phyloP scores from a whole-genome alignment of 2,888 invertebrate species.

The Carcina quercana region DNA sequence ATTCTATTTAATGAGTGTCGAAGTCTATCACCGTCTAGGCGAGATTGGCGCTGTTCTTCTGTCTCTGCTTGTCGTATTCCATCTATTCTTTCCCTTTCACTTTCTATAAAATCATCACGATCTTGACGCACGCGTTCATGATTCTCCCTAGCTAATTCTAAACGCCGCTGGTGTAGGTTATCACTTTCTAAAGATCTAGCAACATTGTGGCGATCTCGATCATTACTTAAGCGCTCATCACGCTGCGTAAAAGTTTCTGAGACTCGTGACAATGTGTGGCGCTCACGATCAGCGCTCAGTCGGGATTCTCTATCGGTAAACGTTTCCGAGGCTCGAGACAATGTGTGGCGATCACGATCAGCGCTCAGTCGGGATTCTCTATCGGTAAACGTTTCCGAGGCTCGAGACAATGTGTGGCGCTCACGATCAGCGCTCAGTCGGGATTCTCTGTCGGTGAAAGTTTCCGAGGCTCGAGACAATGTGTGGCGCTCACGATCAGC shows the following conservation, averaged over 20 bases:
- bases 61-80: slow-evolving; percentile 2
- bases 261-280: too few species aligned
- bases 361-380: too few species aligned
- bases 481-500: background rate
- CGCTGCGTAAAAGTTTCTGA: too few species aligned
- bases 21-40: slow-evolving; percentile 2
- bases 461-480: background rate
- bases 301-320: too few species aligned
- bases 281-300: too few species aligned
- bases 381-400: too few species aligned
- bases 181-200: too few species aligned
- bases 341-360: too few species aligned
- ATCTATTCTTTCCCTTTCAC: slow-evolving; percentile 3
- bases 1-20: slow-evolving; percentile 4
- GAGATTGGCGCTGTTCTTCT: slow-evolving; percentile 3
- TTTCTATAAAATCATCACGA: background rate
- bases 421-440: slow-evolving; percentile 2
- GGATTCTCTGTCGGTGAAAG: background rate
- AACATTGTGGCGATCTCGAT: too few species aligned
- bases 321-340: too few species aligned
- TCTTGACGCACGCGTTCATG: background rate
- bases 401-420: background rate
- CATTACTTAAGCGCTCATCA: too few species aligned
- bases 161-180: background rate
- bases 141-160: background rate